These are phyloP conservation scores for Cheilosia urbana DNA, from an alignment of 2,888 invertebrate species.

Conservation along the genomic window DNA sequence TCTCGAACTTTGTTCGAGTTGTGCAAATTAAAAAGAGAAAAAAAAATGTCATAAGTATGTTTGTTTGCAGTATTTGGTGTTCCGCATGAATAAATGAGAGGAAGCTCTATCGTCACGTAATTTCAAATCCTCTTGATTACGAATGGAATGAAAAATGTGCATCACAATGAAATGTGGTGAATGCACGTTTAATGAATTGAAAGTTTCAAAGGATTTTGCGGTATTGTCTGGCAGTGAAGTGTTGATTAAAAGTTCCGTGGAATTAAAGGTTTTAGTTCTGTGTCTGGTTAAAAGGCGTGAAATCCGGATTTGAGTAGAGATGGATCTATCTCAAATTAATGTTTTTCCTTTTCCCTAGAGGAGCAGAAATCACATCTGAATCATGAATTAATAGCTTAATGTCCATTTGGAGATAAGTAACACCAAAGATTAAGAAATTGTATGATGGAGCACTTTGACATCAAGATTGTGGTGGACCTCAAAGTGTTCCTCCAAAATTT, in stretches of 20 bases:
- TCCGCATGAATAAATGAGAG: constrained; percentile 6
- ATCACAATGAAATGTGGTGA: background rate
- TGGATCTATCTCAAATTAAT: background rate
- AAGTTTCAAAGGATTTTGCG: background rate
- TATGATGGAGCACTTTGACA: no score
- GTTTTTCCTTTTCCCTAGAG: no score
- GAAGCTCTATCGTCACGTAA: background rate
- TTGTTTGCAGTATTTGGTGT: background rate
- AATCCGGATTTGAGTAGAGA: background rate
- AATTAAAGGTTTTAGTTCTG: background rate
- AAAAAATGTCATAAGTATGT: background rate
- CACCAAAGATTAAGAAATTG: no score
- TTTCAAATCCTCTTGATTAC: constrained; percentile 37
- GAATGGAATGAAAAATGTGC: background rate
- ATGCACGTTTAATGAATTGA: constrained; percentile 27
- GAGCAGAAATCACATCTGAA: no score
- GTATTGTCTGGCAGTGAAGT: background rate
- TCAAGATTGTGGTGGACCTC: no score
- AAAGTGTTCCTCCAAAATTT: no score
- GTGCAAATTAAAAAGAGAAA: no score
- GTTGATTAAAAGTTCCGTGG: background rate
- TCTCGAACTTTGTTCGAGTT: background rate
- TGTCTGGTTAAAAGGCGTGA: background rate
- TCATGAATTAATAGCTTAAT: no score
- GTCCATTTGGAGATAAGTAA: no score